Percentiles rank a stretch among this genome's conserved stretches.
Conservation (phyloP, 1,140 invertebrate species). For the Scaptomyza graminum region DNA sequence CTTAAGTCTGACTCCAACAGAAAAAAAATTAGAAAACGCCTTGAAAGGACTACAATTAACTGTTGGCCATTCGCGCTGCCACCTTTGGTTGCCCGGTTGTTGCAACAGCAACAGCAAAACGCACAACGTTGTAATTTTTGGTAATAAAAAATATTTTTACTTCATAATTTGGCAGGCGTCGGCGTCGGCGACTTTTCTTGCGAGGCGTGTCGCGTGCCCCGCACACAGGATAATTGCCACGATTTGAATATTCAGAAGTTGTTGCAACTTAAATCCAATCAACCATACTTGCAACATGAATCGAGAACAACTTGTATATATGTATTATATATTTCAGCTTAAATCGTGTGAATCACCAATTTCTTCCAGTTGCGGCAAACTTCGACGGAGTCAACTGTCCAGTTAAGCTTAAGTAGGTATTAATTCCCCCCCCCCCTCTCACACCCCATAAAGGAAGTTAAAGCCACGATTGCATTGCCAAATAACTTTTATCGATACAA, state of each 20-base stretch:
- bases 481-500: slow-evolving; percentile 63
- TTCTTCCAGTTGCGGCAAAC: slow-evolving; percentile 35
- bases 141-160: slow-evolving; percentile 72
- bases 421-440: slow-evolving; percentile 63
- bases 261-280: not conserved
- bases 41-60: slow-evolving; percentile 27
- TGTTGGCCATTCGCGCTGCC: slow-evolving; percentile 6
- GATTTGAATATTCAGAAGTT: slow-evolving; percentile 57
- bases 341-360: slow-evolving; percentile 70
- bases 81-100: slow-evolving; percentile 45
- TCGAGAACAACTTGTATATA: not conserved
- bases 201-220: slow-evolving; percentile 34
- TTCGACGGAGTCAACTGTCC: slow-evolving; percentile 62
- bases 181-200: slow-evolving; percentile 1
- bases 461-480: slow-evolving; percentile 62
- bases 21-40: slow-evolving; percentile 1
- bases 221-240: slow-evolving; percentile 56
- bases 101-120: slow-evolving; percentile 43
- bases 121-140: slow-evolving; percentile 81
- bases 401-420: slow-evolving; percentile 81
- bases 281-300: not conserved
- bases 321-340: slow-evolving; percentile 54
- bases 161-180: slow-evolving; percentile 65
- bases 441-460: no score
- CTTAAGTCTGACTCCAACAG: slow-evolving; percentile 23